Percentiles rank a stretch among this genome's conserved stretches.
Conservation (phyloP, 2,888 invertebrate species). For the Pristionchus fissidentatus region DNA sequence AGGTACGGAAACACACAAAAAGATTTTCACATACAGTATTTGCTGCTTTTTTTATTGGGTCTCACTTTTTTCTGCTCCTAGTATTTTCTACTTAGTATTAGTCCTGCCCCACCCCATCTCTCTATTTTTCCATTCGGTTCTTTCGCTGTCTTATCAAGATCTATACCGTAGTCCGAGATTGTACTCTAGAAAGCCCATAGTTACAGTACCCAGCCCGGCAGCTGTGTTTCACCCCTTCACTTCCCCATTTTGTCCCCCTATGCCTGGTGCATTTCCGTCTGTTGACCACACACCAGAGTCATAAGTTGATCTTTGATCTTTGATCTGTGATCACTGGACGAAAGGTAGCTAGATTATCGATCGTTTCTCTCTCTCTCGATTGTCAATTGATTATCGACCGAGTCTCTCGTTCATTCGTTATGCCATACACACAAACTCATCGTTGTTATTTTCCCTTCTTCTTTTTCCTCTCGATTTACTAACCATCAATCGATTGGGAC, state of each 20-base stretch:
- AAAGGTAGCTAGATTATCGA: no score
- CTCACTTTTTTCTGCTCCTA: background rate
- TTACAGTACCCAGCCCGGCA: background rate
- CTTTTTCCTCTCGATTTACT: background rate
- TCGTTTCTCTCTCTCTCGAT: background rate
- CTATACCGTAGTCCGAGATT: conserved; percentile 36
- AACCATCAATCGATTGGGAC: background rate
- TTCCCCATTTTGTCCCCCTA: background rate
- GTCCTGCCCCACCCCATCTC: background rate
- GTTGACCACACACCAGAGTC: conserved; percentile 17
- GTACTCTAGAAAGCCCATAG: background rate
- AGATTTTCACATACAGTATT: background rate
- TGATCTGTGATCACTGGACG: no score
- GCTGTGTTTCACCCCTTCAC: background rate
- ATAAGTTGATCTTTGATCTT: conserved; percentile 25
- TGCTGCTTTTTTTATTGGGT: conserved; percentile 13
- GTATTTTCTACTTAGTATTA: conserved; percentile 28
- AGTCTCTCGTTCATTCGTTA: no score
- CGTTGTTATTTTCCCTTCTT: background rate
- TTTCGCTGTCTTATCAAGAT: conserved; percentile 20
- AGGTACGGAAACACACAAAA: conserved; percentile 13
- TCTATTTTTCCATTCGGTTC: background rate
- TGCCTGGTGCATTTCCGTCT: conserved; percentile 30
- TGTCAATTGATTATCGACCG: background rate
- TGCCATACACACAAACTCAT: conserved; percentile 2